Evolutionary conservation across 2,888 invertebrate genomes (phyloP), one percentile per base, ranked within the genome.

Genomic region (Ochropleura leucogaster): DNA sequence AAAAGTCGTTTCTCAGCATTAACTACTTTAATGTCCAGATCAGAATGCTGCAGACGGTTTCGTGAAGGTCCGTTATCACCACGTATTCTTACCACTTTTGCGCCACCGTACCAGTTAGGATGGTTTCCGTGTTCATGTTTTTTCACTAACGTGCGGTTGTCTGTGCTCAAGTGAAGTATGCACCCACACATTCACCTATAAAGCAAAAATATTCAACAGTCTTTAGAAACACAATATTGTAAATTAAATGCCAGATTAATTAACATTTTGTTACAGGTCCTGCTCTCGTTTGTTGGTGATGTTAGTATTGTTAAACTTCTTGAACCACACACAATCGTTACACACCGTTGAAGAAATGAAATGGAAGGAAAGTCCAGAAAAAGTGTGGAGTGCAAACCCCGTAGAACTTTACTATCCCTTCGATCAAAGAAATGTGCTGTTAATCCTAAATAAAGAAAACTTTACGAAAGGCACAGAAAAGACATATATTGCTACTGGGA

Each of bases 391-490:
- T 30, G 30, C 1, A 30, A 30, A 30, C 1, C 30, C 30, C 3
- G 30, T 2, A 1, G 1, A 30, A 2, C 30, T 30, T 30, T 30
- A 30, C 30, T 30, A 30, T 6, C 59, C 14, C 0, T 10, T 14
- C 3, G 18, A 3, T 4, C 3, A 6, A 1, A 74, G n/a, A 12
- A 14, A 8, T 20, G 47, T 47, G 6, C 5, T 70, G 9, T 18
- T 74, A 18, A 4, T 72, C 8, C 10, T 74, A 8, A 44, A 74
- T 72, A 5, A 20, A n/a, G 14, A 8, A 42, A 44, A 74, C 20
- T 64, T 44, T n/a, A 7, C 12, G 0, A 16, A 44, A 1, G 14
- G 6, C 16, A 7, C 10, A 57, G 72, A 74, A 44, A 64, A 64
- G 55, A 30, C 18, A 55, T 59, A 12, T 42, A 30, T 74, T 59